A percentile compares a stretch with the other conserved stretches of the same genome.
phyloP scores from a whole-genome alignment of 2,888 invertebrate species.

The Scelioninae gen. 1 region DNA sequence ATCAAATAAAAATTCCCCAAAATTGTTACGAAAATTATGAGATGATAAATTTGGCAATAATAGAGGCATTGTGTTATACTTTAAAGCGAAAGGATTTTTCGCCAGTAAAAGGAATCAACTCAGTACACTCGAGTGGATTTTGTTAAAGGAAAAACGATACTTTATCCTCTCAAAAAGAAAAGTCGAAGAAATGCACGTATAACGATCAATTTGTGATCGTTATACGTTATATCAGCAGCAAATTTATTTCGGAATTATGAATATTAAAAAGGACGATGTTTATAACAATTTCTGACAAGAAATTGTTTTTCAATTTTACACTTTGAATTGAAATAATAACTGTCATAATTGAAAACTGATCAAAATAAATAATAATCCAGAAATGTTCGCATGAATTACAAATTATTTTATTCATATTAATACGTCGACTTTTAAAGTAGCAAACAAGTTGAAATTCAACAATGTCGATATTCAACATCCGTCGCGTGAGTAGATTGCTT shows the following conservation, averaged over 20 bases:
- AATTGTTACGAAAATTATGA: constrained; percentile 53
- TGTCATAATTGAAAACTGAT: too few species aligned
- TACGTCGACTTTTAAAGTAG: constrained; percentile 29
- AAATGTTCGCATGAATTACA: not conserved
- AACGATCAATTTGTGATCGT: constrained; percentile 21
- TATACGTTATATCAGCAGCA: constrained; percentile 12
- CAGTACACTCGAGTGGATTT: constrained; percentile 56
- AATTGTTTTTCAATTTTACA: too few species aligned
- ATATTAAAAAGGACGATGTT: too few species aligned
- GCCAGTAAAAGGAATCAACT: constrained; percentile 47
- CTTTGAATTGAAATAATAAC: too few species aligned
- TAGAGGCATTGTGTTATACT: constrained; percentile 38
- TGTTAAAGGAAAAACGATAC: constrained; percentile 58
- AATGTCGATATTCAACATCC: constrained; percentile 53
- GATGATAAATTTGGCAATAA: constrained; percentile 57
- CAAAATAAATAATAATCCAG: too few species aligned
- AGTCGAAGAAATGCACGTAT: constrained; percentile 10
- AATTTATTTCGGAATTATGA: too few species aligned
- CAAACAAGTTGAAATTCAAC: constrained; percentile 52
- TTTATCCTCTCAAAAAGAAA: constrained; percentile 44
- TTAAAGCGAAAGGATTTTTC: constrained; percentile 53
- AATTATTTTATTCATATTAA: constrained; percentile 46
- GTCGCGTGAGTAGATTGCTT: constrained; percentile 49
- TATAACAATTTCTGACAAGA: too few species aligned
- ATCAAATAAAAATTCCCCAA: constrained; percentile 45